phyloP scores from a whole-genome alignment of 2,888 invertebrate species.

The Colletes collaris region DNA sequence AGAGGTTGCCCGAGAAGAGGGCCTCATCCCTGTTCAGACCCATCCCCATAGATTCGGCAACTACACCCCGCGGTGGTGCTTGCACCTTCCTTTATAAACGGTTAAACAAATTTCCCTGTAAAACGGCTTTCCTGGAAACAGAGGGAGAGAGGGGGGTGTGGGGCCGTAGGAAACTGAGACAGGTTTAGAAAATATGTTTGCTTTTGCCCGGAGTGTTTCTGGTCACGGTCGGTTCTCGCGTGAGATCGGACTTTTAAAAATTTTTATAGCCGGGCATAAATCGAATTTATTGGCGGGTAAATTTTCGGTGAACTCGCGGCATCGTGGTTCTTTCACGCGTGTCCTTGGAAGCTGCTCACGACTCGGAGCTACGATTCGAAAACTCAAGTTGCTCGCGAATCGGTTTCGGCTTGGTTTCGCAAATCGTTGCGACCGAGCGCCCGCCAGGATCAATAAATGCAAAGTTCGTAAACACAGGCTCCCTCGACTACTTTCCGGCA shows the following conservation, averaged over 20 bases:
- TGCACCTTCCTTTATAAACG: constrained; percentile 75
- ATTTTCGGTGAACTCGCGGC: constrained; percentile 14
- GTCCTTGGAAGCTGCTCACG: background rate
- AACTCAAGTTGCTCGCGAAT: background rate
- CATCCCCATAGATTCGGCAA: constrained; percentile 66
- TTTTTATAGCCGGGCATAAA: constrained; percentile 40
- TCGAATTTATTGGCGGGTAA: constrained; percentile 19
- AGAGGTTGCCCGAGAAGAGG: constrained; percentile 72
- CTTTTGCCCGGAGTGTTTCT: constrained; percentile 16
- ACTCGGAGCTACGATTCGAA: background rate
- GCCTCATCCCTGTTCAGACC: constrained; percentile 55
- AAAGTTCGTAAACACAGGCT: constrained; percentile 1
- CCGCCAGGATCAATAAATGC: constrained; percentile 3
- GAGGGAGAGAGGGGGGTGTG: constrained; percentile 2
- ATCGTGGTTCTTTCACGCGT: background rate
- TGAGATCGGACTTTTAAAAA: constrained; percentile 9
- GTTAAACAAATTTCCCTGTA: constrained; percentile 79
- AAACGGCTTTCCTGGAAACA: constrained; percentile 75
- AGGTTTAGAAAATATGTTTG: constrained; percentile 36
- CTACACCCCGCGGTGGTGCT: constrained; percentile 70
- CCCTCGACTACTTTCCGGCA: constrained; percentile 23
- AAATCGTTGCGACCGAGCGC: background rate
- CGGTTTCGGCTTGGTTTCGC: background rate
- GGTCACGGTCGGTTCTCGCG: constrained; percentile 13
- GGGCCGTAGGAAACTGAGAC: background rate